Evolutionary conservation across 1,140 invertebrate genomes (phyloP), one percentile per base, ranked within the genome.

Genomic region (Copidosoma floridanum): DNA sequence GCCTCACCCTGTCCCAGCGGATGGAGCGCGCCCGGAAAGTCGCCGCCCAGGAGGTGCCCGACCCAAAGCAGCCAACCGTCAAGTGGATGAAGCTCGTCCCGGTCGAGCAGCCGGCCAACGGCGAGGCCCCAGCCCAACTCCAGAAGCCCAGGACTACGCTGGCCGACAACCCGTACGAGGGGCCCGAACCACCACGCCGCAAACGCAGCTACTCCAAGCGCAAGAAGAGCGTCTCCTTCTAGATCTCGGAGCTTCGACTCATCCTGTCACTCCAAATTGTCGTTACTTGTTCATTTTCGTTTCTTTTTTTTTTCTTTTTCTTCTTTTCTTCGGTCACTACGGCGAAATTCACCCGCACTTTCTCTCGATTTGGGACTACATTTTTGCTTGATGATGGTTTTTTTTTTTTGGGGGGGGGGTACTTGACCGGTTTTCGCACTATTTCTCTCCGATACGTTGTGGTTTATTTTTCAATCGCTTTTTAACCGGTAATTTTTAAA

Each of bases 181-280:
- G 54, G 41, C 72, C 47, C 3, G 51, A 24, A 14, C 29, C 44
- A 20, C 60, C 65, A 14, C 23, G 61, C 60, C 70, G 10, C 50
- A 68, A 29, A 72, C 68, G 65, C 3, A 70, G 69, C 6, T 65
- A 76, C 14, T 52, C 62, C 18, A 75, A 73, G 35, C 67, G 75
- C 43, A 80, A 79, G 71, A 80, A 77, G 63, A 75, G 67, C 53
- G 74, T 78, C 0, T 74, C 72, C 8, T 77, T 78, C 56, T 76
- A 71, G 68, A 64, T n/a, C n/a, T n/a, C n/a, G n/a, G n/a, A n/a
- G n/a, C n/a, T n/a, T n/a, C 26, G 5, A 2, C 21, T 29, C 10
- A 14, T 35, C 18, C 43, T 46, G 35, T 35, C 3, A n/a, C 12
- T 40, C 43, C 7, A 16, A 35, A 53, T 37, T 32, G 16, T 37